Conservation (phyloP, 2,888 invertebrate genomes). For the Buathra laborator region DNA sequence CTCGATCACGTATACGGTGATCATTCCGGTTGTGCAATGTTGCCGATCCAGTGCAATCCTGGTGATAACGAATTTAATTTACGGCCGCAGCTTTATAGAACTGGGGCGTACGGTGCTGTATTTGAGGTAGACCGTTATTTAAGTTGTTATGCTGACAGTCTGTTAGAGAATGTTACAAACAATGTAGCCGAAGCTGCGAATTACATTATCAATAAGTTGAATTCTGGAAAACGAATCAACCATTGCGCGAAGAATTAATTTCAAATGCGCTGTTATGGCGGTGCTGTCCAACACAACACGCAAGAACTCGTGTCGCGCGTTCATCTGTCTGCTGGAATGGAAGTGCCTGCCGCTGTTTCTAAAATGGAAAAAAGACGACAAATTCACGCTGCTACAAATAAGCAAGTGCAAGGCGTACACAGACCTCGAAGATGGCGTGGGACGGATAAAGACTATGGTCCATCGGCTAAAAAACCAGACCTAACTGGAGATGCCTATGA, state of each 20-base stretch:
- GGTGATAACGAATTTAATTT: background rate
- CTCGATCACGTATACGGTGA: slow-evolving; percentile 68
- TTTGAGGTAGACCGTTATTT: slow-evolving; percentile 48
- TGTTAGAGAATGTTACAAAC: slow-evolving; percentile 63
- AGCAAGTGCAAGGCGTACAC: background rate
- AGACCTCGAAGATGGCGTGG: slow-evolving; percentile 1
- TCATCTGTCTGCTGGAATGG: background rate
- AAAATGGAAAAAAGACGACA: slow-evolving; percentile 27
- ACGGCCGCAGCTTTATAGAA: slow-evolving; percentile 21
- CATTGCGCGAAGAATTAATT: slow-evolving; percentile 74
- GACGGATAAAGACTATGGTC: background rate
- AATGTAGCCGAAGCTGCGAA: slow-evolving; percentile 67
- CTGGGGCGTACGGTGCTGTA: slow-evolving; percentile 57
- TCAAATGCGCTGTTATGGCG: slow-evolving; percentile 72
- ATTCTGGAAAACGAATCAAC: slow-evolving; percentile 74
- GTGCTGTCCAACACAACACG: slow-evolving; percentile 70
- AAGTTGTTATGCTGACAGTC: slow-evolving; percentile 62
- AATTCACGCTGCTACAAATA: background rate
- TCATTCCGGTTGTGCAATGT: slow-evolving; percentile 55
- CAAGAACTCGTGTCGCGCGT: slow-evolving; percentile 63
- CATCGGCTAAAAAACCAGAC: slow-evolving; percentile 1
- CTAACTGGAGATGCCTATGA: background rate
- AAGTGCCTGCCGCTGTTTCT: slow-evolving; percentile 8
- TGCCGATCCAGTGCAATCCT: background rate
- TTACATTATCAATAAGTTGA: slow-evolving; percentile 47